Evolutionary conservation across 2,888 invertebrate genomes (phyloP).

Genomic region (Chymomyza fuscimana): DNA sequence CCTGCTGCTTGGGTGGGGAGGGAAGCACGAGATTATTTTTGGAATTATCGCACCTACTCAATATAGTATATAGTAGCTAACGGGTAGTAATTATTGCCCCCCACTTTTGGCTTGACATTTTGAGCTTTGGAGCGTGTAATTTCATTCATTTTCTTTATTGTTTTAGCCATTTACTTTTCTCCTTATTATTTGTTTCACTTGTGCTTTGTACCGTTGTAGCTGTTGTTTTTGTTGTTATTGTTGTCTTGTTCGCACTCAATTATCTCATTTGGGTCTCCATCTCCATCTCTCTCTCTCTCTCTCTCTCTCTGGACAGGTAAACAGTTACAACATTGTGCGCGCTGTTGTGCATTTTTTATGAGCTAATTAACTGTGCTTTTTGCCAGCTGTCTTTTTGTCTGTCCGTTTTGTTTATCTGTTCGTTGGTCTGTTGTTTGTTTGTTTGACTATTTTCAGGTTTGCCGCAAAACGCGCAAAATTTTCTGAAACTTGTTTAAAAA

Average conservation of each 20-base stretch:
- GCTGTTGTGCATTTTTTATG: constrained; percentile 67
- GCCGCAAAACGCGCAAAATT: constrained; percentile 31
- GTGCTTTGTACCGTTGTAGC: not conserved
- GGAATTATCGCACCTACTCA: not conserved
- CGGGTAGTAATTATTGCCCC: not conserved
- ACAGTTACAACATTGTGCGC: constrained; percentile 8
- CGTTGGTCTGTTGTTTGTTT: constrained; percentile 18
- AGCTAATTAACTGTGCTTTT: constrained; percentile 63
- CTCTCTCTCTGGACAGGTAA: constrained; percentile 32
- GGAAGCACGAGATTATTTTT: not conserved
- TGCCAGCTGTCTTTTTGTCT: constrained; percentile 2
- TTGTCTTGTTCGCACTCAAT: constrained; percentile 61
- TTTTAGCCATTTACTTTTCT: constrained; percentile 4
- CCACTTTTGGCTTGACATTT: not conserved
- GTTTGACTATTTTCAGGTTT: constrained; percentile 9
- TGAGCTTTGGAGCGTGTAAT: not conserved
- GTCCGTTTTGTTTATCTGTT: constrained; percentile 59
- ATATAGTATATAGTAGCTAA: not conserved
- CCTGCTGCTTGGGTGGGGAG: too few relatives aligned
- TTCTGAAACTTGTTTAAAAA: not conserved
- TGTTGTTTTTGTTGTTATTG: constrained; percentile 4
- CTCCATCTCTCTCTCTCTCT: not conserved
- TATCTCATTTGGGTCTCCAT: constrained; percentile 49
- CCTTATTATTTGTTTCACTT: not conserved
- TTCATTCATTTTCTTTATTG: not conserved